Conservation (phyloP, 2,797 vertebrate species). For the Takifugu rubripes region DNA sequence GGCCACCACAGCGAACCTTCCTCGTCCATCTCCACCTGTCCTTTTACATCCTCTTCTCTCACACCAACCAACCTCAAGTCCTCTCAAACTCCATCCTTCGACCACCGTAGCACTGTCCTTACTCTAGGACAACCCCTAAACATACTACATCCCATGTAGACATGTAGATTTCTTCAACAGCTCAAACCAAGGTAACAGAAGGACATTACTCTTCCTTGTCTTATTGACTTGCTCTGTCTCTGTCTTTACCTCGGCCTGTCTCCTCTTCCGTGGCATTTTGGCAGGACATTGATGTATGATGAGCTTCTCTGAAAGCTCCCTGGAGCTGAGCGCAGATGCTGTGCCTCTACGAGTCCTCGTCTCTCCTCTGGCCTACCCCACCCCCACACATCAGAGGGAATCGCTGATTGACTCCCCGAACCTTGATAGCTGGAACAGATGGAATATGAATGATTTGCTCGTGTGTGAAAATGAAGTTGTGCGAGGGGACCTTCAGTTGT, state of each 20-base stretch:
- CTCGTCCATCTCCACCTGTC: no score
- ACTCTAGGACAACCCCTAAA: no score
- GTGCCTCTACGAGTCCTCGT: slow-evolving; percentile 62
- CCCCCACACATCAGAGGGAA: slow-evolving; percentile 2
- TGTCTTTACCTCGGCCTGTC: slow-evolving; percentile 62
- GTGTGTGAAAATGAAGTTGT: slow-evolving; percentile 29
- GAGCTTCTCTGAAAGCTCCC: slow-evolving; percentile 88
- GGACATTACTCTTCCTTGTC: neutral
- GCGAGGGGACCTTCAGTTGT: slow-evolving; percentile 54
- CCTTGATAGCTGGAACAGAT: slow-evolving; percentile 95
- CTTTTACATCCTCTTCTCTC: no score
- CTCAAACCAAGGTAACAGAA: no score
- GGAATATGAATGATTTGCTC: slow-evolving; percentile 97
- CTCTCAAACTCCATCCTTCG: no score
- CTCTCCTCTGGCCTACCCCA: slow-evolving; percentile 41
- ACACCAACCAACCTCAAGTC: no score
- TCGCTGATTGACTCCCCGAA: slow-evolving; percentile 96
- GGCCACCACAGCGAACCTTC: no score
- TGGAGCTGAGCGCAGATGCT: slow-evolving; percentile 81
- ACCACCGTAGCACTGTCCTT: no score
- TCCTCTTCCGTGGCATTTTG: slow-evolving; percentile 61
- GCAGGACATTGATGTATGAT: slow-evolving; percentile 74
- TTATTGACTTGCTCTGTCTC: slow-evolving; percentile 55
- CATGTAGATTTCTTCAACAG: no score
- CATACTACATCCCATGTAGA: no score